Conservation (phyloP, 2,888 invertebrate species). For the Dorcus hopei region DNA sequence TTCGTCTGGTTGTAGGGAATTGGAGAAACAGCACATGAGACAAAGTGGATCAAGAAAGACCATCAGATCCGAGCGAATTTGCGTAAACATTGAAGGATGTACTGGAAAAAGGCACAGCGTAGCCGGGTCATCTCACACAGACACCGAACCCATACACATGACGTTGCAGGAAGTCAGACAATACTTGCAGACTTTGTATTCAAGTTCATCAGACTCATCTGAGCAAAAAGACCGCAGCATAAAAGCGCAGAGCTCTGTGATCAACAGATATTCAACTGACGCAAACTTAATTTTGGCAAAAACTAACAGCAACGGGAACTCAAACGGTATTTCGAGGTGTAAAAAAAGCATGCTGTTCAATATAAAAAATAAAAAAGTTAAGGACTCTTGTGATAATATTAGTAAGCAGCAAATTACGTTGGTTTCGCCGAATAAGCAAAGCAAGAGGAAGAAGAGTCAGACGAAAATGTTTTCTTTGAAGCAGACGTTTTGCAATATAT, state of each 20-base stretch:
- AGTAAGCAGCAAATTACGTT: constrained; percentile 45
- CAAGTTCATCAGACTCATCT: constrained; percentile 69
- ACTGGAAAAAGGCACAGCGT: constrained; percentile 63
- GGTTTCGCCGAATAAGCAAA: constrained; percentile 41
- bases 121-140: constrained; percentile 59
- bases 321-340: constrained; percentile 8
- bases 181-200: constrained; percentile 78
- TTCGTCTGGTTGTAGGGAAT: constrained; percentile 51
- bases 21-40: constrained; percentile 31
- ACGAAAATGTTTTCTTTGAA: constrained; percentile 71
- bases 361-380: constrained; percentile 60
- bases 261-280: constrained; percentile 34
- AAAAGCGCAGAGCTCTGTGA: constrained; percentile 32
- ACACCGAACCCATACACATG: constrained; percentile 77
- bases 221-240: constrained; percentile 44
- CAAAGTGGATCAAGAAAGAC: constrained; percentile 18
- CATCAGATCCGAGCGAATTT: constrained; percentile 11
- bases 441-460: constrained; percentile 62
- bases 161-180: constrained; percentile 81
- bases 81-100: constrained; percentile 7
- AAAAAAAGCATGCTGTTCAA: constrained; percentile 39
- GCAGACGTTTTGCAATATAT: constrained; percentile 82
- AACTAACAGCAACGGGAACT: constrained; percentile 11
- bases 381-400: constrained; percentile 46
- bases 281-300: constrained; percentile 8